phyloP scores from a whole-genome alignment of 2,797 vertebrate species.

The Tenualosa ilisha region DNA sequence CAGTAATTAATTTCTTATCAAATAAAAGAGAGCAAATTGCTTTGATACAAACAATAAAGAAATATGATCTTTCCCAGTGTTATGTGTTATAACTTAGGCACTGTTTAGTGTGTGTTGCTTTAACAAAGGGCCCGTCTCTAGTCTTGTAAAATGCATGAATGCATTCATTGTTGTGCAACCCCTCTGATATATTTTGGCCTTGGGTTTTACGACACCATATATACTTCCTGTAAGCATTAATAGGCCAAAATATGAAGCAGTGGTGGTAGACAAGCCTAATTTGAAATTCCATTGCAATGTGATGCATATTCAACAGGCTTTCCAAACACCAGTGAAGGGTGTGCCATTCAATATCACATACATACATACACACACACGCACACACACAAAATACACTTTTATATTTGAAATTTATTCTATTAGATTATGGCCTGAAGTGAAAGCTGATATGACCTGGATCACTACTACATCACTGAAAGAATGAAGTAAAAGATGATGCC shows the following conservation, averaged over 20 bases:
- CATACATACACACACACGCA: too few species aligned
- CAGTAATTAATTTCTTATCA: neutral
- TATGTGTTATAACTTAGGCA: neutral
- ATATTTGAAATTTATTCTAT: neutral
- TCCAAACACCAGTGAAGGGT: constrained; percentile 33
- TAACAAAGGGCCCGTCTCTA: constrained; percentile 40
- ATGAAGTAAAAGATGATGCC: neutral
- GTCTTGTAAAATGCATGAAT: constrained; percentile 68
- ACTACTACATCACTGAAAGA: neutral
- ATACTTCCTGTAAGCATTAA: constrained; percentile 73
- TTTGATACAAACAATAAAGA: neutral
- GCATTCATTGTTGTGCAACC: constrained; percentile 71
- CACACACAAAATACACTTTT: neutral
- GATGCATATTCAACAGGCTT: constrained; percentile 41
- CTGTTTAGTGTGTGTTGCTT: constrained; percentile 5
- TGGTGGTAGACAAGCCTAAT: constrained; percentile 73
- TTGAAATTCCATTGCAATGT: constrained; percentile 79
- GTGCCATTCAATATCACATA: neutral
- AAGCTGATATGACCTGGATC: neutral
- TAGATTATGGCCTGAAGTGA: neutral
- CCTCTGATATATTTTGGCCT: constrained; percentile 79
- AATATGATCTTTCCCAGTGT: neutral
- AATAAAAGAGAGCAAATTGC: neutral
- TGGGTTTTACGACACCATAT: constrained; percentile 75
- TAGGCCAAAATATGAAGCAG: constrained; percentile 76